phyloP scores from a whole-genome alignment of 2,888 invertebrate genomes.

The Rhagophthalmus giganteus region DNA sequence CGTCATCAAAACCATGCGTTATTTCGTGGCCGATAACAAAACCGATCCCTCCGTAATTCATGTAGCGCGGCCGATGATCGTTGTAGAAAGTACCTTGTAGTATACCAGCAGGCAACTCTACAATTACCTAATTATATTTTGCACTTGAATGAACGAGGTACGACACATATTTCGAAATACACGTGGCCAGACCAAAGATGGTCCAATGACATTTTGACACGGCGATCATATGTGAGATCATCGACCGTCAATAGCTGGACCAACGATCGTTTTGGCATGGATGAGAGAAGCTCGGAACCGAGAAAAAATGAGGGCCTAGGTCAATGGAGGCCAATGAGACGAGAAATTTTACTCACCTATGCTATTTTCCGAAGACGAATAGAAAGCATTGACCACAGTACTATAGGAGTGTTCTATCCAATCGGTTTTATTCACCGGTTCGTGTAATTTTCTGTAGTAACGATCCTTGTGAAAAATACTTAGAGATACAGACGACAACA shows the following conservation, averaged over 20 bases:
- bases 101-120: constrained; percentile 88
- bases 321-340: no score
- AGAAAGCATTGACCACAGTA: constrained; percentile 61
- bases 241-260: no score
- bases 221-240: no score
- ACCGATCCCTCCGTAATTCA: constrained; percentile 85
- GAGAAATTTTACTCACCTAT: constrained; percentile 63
- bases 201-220: no score
- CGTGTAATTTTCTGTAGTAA: constrained; percentile 56
- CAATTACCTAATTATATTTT: not conserved
- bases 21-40: no score
- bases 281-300: no score
- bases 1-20: constrained; percentile 75
- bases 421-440: constrained; percentile 59
- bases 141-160: not conserved
- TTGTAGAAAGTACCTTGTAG: constrained; percentile 85
- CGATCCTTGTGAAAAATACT: constrained; percentile 58
- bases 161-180: constrained; percentile 1
- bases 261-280: no score
- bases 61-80: constrained; percentile 78
- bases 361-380: constrained; percentile 59
- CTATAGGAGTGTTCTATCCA: constrained; percentile 59
- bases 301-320: no score
- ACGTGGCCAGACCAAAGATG: no score
- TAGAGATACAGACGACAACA: constrained; percentile 57